phyloP scores from a whole-genome alignment of 1,140 invertebrate genomes.

The Holotrichia oblita region DNA sequence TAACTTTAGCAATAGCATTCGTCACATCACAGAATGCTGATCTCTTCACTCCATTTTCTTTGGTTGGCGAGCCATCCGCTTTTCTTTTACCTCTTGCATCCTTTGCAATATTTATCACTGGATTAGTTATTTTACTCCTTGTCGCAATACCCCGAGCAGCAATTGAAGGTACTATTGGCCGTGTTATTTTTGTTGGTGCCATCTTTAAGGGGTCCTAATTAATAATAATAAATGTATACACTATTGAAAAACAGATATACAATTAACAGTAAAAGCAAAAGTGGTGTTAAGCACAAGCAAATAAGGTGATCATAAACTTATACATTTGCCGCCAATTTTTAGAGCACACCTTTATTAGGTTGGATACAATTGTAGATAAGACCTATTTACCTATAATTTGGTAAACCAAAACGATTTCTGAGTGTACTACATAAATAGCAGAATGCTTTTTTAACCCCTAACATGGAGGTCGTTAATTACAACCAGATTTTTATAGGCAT shows the following conservation, averaged over 20 bases:
- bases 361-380: background rate
- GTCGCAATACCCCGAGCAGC: slow-evolving; percentile 56
- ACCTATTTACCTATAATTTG: background rate
- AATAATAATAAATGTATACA: background rate
- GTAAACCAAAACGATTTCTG: background rate
- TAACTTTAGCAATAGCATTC: slow-evolving; percentile 66
- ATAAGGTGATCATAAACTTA: slow-evolving; percentile 1
- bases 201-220: slow-evolving; percentile 54
- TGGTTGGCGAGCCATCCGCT: slow-evolving; percentile 66
- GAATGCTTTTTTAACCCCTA: slow-evolving; percentile 6
- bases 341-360: slow-evolving; percentile 21
- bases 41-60: slow-evolving; percentile 68
- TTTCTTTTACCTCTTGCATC: slow-evolving; percentile 62
- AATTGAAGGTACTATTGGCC: slow-evolving; percentile 56
- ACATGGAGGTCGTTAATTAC: slow-evolving; percentile 31
- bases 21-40: slow-evolving; percentile 81
- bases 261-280: background rate
- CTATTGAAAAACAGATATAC: background rate
- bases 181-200: slow-evolving; percentile 68
- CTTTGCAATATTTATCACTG: slow-evolving; percentile 49
- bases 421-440: background rate
- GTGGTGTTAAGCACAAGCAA: background rate
- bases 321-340: slow-evolving; percentile 18
- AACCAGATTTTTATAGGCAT: background rate
- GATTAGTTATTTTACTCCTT: slow-evolving; percentile 59